Percentiles rank a stretch among this genome's conserved stretches.
Evolutionary conservation across 1,140 invertebrate genomes (phyloP).

Genomic region (Calephelis nemesis): DNA sequence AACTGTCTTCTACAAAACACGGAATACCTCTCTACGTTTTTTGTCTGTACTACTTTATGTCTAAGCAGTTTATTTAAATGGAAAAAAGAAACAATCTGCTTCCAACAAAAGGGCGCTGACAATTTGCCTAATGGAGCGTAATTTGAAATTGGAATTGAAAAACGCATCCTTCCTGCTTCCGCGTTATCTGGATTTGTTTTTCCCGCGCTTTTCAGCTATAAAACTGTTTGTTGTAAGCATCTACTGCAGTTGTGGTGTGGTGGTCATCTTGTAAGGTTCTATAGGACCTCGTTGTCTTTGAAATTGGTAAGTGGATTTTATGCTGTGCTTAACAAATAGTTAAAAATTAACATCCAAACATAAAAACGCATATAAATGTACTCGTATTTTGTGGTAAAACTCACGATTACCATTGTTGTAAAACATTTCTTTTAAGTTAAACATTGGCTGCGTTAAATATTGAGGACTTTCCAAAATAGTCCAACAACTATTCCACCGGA

Average conservation of each 20-base stretch:
- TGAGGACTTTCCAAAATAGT: no score
- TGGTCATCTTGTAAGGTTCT: constrained; percentile 31
- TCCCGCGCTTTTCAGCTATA: constrained; percentile 51
- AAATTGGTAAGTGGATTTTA: constrained; percentile 21
- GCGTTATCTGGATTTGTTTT: constrained; percentile 43
- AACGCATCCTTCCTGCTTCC: constrained; percentile 65
- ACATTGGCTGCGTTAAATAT: no score
- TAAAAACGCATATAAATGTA: no score
- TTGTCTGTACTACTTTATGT: background rate
- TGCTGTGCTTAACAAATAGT: no score
- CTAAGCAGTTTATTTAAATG: background rate
- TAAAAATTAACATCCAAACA: no score
- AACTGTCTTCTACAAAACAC: background rate
- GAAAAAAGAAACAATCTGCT: constrained; percentile 41
- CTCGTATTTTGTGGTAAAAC: no score
- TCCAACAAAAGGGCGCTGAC: constrained; percentile 52
- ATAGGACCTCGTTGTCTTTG: constrained; percentile 23
- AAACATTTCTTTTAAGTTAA: no score
- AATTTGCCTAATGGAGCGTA: constrained; percentile 60
- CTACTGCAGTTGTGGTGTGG: constrained; percentile 47
- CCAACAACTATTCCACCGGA: no score
- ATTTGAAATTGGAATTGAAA: constrained; percentile 51
- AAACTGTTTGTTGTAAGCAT: constrained; percentile 32
- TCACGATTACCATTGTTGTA: no score
- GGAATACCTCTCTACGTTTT: background rate